Conservation (phyloP, 2,888 invertebrate genomes). For the Chrysolina americana region DNA sequence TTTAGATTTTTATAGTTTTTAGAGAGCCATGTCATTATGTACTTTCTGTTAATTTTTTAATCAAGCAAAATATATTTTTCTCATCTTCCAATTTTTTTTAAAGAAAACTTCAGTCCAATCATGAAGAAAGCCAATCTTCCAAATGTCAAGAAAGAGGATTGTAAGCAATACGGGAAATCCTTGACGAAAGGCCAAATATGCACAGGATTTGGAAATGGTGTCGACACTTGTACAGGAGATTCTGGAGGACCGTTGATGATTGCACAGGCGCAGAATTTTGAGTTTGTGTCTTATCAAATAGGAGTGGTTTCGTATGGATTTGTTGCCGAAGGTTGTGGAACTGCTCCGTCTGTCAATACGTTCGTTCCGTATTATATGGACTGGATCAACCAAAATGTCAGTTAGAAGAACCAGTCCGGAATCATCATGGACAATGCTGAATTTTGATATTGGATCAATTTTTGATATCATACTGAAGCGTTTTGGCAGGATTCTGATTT, state of each 20-base stretch:
- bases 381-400: constrained; percentile 73
- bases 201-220: constrained; percentile 78
- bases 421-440: too few species aligned
- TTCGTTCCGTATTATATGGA: constrained; percentile 74
- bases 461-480: too few species aligned
- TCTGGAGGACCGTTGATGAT: constrained; percentile 85
- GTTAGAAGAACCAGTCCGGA: constrained; percentile 13
- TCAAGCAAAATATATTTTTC: too few species aligned
- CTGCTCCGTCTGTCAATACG: constrained; percentile 80
- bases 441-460: too few species aligned
- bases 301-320: constrained; percentile 81
- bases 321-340: constrained; percentile 73
- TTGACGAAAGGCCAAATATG: constrained; percentile 75
- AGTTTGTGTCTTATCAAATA: constrained; percentile 73
- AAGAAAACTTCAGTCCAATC: constrained; percentile 55
- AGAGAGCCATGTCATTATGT: too few species aligned
- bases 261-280: constrained; percentile 64
- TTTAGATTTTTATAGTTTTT: too few species aligned
- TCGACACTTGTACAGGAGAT: constrained; percentile 83
- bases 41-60: too few species aligned
- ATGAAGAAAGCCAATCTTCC: constrained; percentile 56
- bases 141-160: constrained; percentile 41
- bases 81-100: constrained; percentile 30
- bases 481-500: too few species aligned
- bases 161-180: constrained; percentile 35